phyloP scores from a whole-genome alignment of 2,113 vertebrate genomes.

The Podocnemis expansa region DNA sequence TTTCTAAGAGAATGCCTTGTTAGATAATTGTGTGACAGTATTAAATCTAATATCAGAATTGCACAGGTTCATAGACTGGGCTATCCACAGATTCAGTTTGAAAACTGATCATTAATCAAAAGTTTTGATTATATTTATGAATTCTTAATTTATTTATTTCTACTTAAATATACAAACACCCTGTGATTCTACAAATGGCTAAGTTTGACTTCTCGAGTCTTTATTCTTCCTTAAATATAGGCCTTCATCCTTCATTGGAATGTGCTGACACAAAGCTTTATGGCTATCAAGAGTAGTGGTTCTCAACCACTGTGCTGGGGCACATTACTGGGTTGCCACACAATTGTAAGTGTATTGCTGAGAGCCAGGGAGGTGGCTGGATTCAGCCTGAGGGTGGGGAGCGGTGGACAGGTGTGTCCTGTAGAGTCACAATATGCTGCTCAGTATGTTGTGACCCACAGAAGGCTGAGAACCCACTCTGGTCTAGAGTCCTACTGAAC shows the following conservation, averaged over 20 bases:
- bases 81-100: background rate
- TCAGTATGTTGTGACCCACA: no score
- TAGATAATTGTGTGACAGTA: background rate
- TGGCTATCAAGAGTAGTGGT: background rate
- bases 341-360: no score
- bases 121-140: background rate
- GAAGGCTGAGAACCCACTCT: no score
- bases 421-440: no score
- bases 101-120: background rate
- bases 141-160: background rate
- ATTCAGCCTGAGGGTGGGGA: no score
- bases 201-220: background rate
- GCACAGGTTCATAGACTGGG: background rate
- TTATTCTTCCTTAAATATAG: background rate
- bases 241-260: background rate
- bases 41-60: slow-evolving; percentile 33
- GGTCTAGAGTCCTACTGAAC: background rate
- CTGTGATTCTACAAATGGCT: background rate
- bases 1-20: slow-evolving; percentile 22
- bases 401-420: no score
- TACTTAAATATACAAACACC: background rate
- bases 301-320: no score
- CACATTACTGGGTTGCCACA: no score
- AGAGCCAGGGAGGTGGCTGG: no score
- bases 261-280: background rate